Base-by-base conservation (phyloP, 2,888 invertebrate genomes). In the Pachliopta kotzebuea region DNA sequence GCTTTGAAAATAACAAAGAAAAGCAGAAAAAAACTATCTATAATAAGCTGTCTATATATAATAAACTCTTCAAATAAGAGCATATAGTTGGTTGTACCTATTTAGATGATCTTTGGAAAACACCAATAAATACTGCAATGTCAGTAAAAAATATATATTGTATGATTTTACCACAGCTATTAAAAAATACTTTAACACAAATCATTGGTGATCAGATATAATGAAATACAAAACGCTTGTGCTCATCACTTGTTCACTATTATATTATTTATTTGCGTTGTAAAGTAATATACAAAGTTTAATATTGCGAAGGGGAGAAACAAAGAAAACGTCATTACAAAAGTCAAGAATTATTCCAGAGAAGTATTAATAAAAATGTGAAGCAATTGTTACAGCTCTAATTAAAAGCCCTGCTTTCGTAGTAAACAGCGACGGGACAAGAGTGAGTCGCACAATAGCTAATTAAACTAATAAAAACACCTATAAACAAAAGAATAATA, bases 391-490 rank as follows among this genome's bases (percentile, higher is more conserved):
- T 45, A n/a, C 45, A 45, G 18, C 8, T 45, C 45, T 45, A 45
- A 45, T 45, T 45, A 45, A n/a, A 45, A n/a, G 45, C 6, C n/a
- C n/a, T 18, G n/a, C n/a, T n/a, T 45, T 45, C 45, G 8, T 18
- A 18, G 45, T 45, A 45, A 45, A 45, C 45, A 45, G n/a, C 6
- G 18, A 45, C 6, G 11, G 45, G 45, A 2, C 45, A n/a, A 45
- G 45, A n/a, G 45, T n/a, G n/a, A 45, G 45, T 45, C n/a, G 45
- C 6, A n/a, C n/a, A 37, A 45, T 59, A 50, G 58, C 50, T 50
- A 50, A 59, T 50, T 59, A 59, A 26, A 29, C 21, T 59, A 45
- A 45, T 59, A 50, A 42, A 42, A 17, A 42, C 18, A 18, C 18
- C 9, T 42, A 45, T 18, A 45, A 45, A n/a, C 45, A n/a, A 45